Evolutionary conservation across 2,113 vertebrate species (phyloP), one percentile per base, ranked within the genome.

Genomic region (Malurus elegans): DNA sequence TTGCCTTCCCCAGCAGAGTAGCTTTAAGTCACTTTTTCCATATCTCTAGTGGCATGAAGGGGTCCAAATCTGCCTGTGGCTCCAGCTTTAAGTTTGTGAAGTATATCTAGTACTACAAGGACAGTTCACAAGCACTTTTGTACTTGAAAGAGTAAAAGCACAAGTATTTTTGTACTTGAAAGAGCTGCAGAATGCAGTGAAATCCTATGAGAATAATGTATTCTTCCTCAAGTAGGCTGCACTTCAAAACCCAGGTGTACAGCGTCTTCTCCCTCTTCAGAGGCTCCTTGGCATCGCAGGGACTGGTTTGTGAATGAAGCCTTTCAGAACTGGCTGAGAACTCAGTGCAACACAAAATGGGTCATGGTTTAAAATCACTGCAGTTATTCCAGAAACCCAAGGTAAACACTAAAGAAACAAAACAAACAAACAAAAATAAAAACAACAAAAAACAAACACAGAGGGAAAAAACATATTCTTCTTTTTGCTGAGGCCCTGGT

Each of bases 201-300:
- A 74, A n/a, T 58, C 45, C 71, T 75, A 44, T 51, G 47, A 80
- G n/a, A 47, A 82, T 50, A 48, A 56, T 38, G 8, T 34, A 64
- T 88, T 79, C 34, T 78, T 69, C 26, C 28, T 65, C 48, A 58
- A 66, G 60, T 16, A 65, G 60, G 20, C 36, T 69, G 50, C n/a
- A 72, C 26, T 85, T 94, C 61, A 87, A 51, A 90, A 56, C 25
- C 47, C 16, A 2, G 29, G 29, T 8, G n/a, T 34, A 20, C 25
- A 56, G 5, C 10, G 17, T 42, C 67, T 53, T 72, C 36, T 71
- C 18, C 8, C 13, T 65, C 58, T 79, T 25, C 48, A 20, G 28
- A 25, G 36, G 24, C 21, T 44, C 40, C n/a, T 64, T 8, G 1
- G 36, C 42, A 21, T 31, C 0, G 0, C 23, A 58, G 24, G 66